Evolutionary conservation across 2,888 invertebrate species (phyloP), one percentile per base, ranked within the genome.

Genomic region (Eupithecia centaureata): DNA sequence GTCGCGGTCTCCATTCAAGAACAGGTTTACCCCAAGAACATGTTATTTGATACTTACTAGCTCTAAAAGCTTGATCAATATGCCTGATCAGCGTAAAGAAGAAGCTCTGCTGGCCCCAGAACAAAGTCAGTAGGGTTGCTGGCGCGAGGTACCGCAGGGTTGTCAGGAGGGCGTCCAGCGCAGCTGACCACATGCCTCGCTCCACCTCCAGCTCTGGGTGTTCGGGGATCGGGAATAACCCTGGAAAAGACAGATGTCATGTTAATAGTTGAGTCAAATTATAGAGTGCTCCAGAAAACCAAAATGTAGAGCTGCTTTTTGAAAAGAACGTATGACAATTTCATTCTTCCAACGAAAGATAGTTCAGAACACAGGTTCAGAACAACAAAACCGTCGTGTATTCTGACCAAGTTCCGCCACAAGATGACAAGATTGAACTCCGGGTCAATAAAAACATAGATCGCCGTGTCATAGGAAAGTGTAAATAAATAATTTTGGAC

Each of bases 141-240:
- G 95, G 95, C 73, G 95, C 90, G 72, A 95, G 84, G 81, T 94
- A 89, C 78, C 94, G 93, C 73, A 94, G 86, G 75, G 94, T 92
- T 70, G 94, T 92, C 76, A 93, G 75, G 70, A 94, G 84, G 60
- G 87, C 87, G 76, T 91, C 87, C 63, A 93, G 78, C 67, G 90
- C 91, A 71, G 89, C 81, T 71, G 93, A 89, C 94, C 92, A 94
- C 94, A 94, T 94, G 83, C 93, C 93, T 81, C 82, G 88, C 77
- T 82, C 79, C 73, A 76, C 76, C 83, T 90, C 91, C 78, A 83
- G 78, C 77, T 92, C 92, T 8, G 92, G 92, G 75, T 88, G 89
- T 79, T 93, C 93, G 62, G 93, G 92, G 81, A 93, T 93, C 62
- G 91, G 86, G 82, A 90, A 92, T 81, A 92, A 84, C 83, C 91